Conservation (phyloP, 2,113 vertebrate species). For the Rhinoderma darwinii region DNA sequence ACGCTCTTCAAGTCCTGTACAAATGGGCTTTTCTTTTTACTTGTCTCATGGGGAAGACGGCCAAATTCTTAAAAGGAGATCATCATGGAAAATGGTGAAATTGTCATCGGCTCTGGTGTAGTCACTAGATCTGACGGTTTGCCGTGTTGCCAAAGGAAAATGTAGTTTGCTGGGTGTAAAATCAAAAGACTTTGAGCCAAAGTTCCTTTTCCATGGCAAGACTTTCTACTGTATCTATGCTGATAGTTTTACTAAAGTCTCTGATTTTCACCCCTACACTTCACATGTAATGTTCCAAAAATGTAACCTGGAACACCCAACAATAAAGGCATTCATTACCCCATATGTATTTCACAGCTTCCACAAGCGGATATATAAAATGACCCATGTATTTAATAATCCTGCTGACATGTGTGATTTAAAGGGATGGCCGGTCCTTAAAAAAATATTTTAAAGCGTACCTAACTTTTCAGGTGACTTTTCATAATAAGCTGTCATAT, state of each 20-base stretch:
- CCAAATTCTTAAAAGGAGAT: slow-evolving; percentile 29
- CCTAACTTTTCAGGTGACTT: no score
- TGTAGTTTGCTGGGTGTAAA: neutral
- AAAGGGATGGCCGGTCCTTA: no score
- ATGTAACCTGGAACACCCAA: neutral
- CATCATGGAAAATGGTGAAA: slow-evolving; percentile 18
- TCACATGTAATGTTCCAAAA: neutral
- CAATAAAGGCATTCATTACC: neutral
- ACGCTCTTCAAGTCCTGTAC: neutral
- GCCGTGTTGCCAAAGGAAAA: neutral
- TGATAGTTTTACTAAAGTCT: neutral
- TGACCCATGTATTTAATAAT: no score
- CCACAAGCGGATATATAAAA: no score
- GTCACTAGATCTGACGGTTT: neutral
- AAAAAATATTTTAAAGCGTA: no score
- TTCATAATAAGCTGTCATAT: no score
- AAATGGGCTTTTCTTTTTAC: neutral
- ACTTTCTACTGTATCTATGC: neutral
- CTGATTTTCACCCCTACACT: neutral
- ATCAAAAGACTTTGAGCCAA: neutral
- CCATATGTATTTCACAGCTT: neutral
- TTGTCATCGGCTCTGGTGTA: neutral
- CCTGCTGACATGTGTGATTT: no score
- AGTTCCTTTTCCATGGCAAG: neutral
- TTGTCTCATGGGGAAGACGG: neutral